Evolutionary conservation across 2,888 invertebrate species (phyloP).

Genomic region (Sphinx pinastri): DNA sequence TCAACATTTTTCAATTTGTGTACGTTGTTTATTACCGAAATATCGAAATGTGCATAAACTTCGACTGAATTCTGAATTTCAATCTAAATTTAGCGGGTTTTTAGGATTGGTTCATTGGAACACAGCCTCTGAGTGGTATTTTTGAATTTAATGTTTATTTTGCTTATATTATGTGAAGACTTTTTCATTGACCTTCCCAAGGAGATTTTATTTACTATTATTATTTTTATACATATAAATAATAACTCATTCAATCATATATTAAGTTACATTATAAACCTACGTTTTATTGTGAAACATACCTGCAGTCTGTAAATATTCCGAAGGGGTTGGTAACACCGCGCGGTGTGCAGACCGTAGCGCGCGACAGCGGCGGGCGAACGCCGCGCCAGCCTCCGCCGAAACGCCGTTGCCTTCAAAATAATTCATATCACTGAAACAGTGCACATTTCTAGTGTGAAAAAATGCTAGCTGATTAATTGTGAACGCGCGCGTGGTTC

Average conservation of each 20-base stretch:
- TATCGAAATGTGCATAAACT: neutral
- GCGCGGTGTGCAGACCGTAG: constrained; percentile 63
- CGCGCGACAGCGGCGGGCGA: constrained; percentile 74
- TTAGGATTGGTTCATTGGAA: neutral
- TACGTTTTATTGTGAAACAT: neutral
- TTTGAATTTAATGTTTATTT: too few species aligned
- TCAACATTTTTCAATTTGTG: neutral
- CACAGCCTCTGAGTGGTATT: too few species aligned
- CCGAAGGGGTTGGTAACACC: constrained; percentile 45
- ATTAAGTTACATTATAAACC: too few species aligned
- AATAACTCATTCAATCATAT: too few species aligned
- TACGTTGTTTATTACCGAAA: constrained; percentile 8
- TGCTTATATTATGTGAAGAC: too few species aligned
- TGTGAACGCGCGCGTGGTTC: constrained; percentile 46
- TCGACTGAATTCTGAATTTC: neutral
- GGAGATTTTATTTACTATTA: too few species aligned
- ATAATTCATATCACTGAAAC: constrained; percentile 48
- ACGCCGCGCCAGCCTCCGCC: constrained; percentile 65
- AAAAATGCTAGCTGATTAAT: constrained; percentile 64
- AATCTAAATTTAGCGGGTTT: neutral
- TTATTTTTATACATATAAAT: too few species aligned
- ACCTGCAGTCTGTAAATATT: constrained; percentile 10
- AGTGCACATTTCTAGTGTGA: constrained; percentile 61
- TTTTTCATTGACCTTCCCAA: too few species aligned
- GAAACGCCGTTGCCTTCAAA: constrained; percentile 46